Conservation (phyloP, 2,113 vertebrate species). For the Tragelaphus buxtoni region DNA sequence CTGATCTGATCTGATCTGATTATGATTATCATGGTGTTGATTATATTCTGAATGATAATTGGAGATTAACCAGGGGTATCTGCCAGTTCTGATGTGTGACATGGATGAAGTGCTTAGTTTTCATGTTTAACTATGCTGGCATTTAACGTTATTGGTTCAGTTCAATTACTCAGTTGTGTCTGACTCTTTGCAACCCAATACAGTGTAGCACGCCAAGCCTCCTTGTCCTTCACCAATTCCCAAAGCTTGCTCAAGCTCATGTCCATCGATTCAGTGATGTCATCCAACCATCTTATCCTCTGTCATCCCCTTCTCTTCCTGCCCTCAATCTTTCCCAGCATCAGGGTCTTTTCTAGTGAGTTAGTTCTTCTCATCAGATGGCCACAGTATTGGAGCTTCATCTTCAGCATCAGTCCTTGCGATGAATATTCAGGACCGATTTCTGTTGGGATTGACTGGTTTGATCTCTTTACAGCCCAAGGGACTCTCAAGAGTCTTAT, state of each 20-base stretch:
- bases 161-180: background rate
- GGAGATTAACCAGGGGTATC: background rate
- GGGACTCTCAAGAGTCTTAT: background rate
- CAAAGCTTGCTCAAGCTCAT: background rate
- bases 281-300: background rate
- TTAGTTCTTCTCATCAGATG: background rate
- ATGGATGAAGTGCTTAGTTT: background rate
- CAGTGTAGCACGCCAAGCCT: background rate
- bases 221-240: background rate
- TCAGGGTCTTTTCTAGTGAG: background rate
- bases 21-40: background rate
- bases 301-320: background rate
- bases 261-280: background rate
- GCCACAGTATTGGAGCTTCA: background rate
- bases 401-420: background rate
- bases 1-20: too few species aligned
- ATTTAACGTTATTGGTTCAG: background rate
- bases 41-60: background rate
- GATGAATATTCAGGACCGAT: background rate
- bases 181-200: rapidly evolving
- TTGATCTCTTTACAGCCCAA: background rate
- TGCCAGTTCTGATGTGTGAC: background rate
- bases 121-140: background rate
- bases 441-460: background rate
- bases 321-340: background rate